A percentile compares a stretch with the other conserved stretches of the same genome.
These are phyloP conservation scores for Volucella inanis DNA, from an alignment of 2,888 invertebrate genomes.

Conservation along the genomic window DNA sequence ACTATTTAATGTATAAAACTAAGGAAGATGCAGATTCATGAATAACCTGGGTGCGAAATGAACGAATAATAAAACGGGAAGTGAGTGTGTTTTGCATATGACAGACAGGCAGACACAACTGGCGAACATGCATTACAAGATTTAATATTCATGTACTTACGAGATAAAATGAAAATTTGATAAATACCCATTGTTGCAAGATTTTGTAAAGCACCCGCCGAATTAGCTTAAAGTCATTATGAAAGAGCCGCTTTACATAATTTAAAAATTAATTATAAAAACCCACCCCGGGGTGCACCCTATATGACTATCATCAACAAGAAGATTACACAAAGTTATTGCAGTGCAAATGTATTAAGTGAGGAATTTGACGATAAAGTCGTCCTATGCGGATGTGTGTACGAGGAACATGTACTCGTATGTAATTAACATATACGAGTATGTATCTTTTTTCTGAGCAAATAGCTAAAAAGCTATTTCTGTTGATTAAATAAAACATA, in stretches of 20 bases:
- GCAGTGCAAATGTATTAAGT: neutral
- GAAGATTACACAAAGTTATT: constrained; percentile 6
- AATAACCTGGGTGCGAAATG: constrained; percentile 50
- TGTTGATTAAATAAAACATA: too few relatives aligned
- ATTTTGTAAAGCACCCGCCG: constrained; percentile 51
- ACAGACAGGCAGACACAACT: constrained; percentile 37
- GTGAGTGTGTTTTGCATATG: constrained; percentile 51
- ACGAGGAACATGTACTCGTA: neutral
- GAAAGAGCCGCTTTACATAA: constrained; percentile 61
- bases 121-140: constrained; percentile 53
- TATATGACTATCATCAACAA: neutral
- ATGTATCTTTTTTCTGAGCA: too few relatives aligned
- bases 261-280: constrained; percentile 70
- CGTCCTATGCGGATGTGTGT: neutral
- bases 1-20: constrained; percentile 46
- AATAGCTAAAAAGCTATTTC: too few relatives aligned
- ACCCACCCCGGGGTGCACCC: constrained; percentile 36
- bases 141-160: constrained; percentile 57
- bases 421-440: too few relatives aligned
- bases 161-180: constrained; percentile 63
- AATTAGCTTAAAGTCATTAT: constrained; percentile 49
- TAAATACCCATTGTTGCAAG: constrained; percentile 59
- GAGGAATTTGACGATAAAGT: neutral
- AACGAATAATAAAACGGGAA: constrained; percentile 16
- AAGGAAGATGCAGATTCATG: constrained; percentile 62